These are phyloP conservation scores for Zootermopsis nevadensis DNA, from an alignment of 2,888 invertebrate species.

Conservation along the genomic window DNA sequence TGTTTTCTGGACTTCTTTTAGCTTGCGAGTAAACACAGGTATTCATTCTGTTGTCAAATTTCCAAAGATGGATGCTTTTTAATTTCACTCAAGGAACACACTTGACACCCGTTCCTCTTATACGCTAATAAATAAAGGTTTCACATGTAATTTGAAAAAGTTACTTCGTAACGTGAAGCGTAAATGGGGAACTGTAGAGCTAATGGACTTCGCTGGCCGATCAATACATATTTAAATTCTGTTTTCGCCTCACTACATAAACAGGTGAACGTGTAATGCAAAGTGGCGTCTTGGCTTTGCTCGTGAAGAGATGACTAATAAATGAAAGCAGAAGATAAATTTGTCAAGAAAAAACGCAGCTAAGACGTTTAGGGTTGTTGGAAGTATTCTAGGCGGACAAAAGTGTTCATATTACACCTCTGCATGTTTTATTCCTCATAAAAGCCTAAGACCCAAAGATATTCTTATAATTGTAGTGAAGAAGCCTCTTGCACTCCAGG, in stretches of 20 bases:
- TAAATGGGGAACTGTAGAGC: background rate
- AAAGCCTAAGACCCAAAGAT: no score
- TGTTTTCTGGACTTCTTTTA: background rate
- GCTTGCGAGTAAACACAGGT: constrained; percentile 24
- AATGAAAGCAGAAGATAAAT: no score
- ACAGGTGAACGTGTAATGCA: no score
- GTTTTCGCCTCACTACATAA: background rate
- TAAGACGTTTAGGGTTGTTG: no score
- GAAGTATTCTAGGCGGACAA: no score
- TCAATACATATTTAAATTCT: background rate
- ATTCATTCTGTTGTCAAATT: constrained; percentile 33
- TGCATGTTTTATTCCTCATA: no score
- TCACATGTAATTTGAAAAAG: constrained; percentile 22
- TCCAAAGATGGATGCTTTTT: constrained; percentile 39
- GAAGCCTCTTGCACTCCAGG: no score
- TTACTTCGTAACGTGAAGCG: background rate
- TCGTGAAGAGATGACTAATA: no score
- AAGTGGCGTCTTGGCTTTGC: no score
- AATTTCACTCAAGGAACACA: constrained; percentile 28
- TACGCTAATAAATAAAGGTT: constrained; percentile 3
- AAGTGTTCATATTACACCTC: no score
- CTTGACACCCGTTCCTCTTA: background rate
- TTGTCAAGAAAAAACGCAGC: no score
- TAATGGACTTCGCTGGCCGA: background rate
- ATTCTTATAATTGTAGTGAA: no score